Base-by-base conservation (phyloP, 2,888 invertebrate species). In the Hypomecis punctinalis region DNA sequence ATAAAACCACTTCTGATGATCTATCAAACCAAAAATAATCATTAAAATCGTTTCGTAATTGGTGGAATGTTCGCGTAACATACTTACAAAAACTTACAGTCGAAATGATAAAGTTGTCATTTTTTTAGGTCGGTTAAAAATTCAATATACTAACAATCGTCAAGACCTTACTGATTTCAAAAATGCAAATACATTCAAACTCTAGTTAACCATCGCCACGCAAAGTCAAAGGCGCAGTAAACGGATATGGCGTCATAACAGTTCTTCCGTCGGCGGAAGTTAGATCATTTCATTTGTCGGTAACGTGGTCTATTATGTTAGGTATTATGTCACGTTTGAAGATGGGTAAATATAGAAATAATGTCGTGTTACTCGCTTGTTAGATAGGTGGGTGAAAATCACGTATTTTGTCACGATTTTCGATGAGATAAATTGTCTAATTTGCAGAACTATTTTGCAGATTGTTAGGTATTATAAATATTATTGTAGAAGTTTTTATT, bases 211-310 rank as follows among this genome's bases (percentile, higher is more conserved):
- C 54, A 58, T 33, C 39, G 48, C 43, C 37, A 36, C 35, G n/a
- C 35, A 48, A 58, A 60, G 60, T 54, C 55, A 56, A 52, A 66
- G 40, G 53, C 62, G 60, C 66, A 56, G 51, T 55, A 45, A 67
- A 68, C 59, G 79, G 82, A 80, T 70, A 66, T 80, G 77, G 77
- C 61, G 66, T 68, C 72, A 72, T 65, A 69, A 66, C 3, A 23
- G 52, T 45, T 66, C 69, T 73, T 76, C 79, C 75, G 72, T 61
- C 53, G 55, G 63, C 73, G 81, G 83, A 82, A 70, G 75, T 78
- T 77, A 68, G 72, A 72, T 74, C 77, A 79, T 75, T 68, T 70
- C 43, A 43, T 59, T 63, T 61, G 67, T 53, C 45, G 60, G 60
- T 49, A 55, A 55, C 42, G 63, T 53, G 13, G n/a, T 54, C 48